A percentile compares a stretch with the other conserved stretches of the same genome.
Evolutionary conservation across 2,888 invertebrate genomes (phyloP).

Genomic region (Troglohyphantes excavatus): DNA sequence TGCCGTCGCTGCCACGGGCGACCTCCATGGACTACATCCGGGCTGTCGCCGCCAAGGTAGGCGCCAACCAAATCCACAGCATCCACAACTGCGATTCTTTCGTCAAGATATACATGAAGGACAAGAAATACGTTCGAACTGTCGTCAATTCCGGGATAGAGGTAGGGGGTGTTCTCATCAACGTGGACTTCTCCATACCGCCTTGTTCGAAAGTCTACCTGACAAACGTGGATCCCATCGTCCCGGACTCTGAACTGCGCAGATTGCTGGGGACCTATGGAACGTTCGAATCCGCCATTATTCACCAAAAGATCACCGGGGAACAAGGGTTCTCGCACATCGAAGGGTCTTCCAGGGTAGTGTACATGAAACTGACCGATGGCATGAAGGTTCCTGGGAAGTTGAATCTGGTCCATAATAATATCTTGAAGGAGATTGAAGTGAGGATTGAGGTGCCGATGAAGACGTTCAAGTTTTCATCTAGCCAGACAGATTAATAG

Average conservation of each 20-base stretch:
- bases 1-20: not conserved
- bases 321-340: slow-evolving; percentile 26
- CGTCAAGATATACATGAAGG: slow-evolving; percentile 31
- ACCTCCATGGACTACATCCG: slow-evolving; percentile 19
- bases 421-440: not conserved
- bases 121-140: not conserved
- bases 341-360: not conserved
- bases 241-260: not conserved
- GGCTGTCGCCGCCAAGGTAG: not conserved
- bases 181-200: slow-evolving; percentile 1
- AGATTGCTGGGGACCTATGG: not conserved
- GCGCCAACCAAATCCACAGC: slow-evolving; percentile 9
- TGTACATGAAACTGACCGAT: slow-evolving; percentile 29
- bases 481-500: not conserved
- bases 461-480: not conserved
- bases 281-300: slow-evolving; percentile 16
- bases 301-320: slow-evolving; percentile 3
- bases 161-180: not conserved
- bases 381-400: slow-evolving; percentile 1
- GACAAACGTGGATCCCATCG: slow-evolving; percentile 25
- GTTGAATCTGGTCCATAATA: not conserved
- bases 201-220: not conserved
- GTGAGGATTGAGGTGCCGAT: not conserved
- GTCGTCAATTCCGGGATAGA: not conserved
- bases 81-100: not conserved